These are phyloP conservation scores for Brachionus sp. DNA, from an alignment of 1,140 invertebrate genomes.

Conservation along the genomic window DNA sequence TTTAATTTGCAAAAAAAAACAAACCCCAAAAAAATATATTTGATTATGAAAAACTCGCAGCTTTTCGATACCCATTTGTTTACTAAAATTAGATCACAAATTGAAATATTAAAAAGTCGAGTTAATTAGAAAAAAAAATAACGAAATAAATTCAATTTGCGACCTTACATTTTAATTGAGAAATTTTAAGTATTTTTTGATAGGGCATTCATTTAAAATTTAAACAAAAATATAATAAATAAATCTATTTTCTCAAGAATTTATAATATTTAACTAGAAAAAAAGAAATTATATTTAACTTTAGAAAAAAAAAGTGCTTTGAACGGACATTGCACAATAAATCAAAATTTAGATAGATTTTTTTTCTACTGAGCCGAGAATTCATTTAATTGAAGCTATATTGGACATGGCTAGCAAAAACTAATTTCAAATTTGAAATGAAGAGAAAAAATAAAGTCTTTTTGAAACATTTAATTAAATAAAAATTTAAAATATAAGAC, in stretches of 20 bases:
- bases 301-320: neutral
- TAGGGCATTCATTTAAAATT: neutral
- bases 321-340: slow-evolving; percentile 5
- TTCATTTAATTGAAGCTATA: neutral
- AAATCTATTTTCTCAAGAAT: neutral
- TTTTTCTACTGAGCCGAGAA: neutral
- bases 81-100: neutral
- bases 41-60: neutral
- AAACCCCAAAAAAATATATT: neutral
- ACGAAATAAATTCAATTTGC: neutral
- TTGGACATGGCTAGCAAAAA: neutral
- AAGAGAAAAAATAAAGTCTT: neutral
- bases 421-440: neutral
- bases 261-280: neutral
- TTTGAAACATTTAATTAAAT: neutral
- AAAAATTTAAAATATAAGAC: neutral
- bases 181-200: neutral
- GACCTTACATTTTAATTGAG: neutral
- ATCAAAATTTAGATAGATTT: neutral
- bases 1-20: too few species aligned
- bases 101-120: neutral
- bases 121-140: neutral
- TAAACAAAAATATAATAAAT: neutral
- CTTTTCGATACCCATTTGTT: neutral
- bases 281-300: neutral